Base-by-base conservation (phyloP, 2,113 vertebrate genomes). In the Pseudorectes ferrugineus region DNA sequence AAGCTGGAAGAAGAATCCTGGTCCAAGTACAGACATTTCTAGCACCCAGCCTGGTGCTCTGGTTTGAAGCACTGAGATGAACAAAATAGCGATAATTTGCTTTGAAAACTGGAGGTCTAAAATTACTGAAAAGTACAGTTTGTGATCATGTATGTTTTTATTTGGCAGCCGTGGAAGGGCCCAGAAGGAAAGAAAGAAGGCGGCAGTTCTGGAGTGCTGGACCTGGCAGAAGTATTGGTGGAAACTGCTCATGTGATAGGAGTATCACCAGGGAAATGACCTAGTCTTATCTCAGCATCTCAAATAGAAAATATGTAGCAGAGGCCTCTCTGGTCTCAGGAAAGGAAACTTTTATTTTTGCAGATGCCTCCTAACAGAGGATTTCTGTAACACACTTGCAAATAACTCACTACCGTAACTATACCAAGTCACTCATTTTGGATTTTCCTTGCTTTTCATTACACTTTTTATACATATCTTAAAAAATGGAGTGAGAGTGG, bases 211-310 rank as follows among this genome's bases (percentile, higher is more conserved):
- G 48, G 35, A 78, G 40, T 8, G 55, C 48, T 40, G 54, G 45
- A 68, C 23, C 17, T 63, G 71, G 58, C 45, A 66, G 65, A 85
- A 70, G 33, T 20, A 48, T 12, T 80, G 72, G 55, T 81, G 35
- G 59, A 85, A 94, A 76, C 33, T 11, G 26, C 46, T 65, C 42
- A 65, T 46, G 72, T 77, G 63, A 91, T 75, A 75, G n/a, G 42
- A 82, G 18, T 19, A 90, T 42, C 78, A 79, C n/a, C 45, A 88
- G 88, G 51, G 49, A 49, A 93, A 92, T 45, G 4, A 81, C 40
- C 36, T 65, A 51, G 23, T 58, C 74, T 95, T 95, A 92, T 72
- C 91, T 92, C 57, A 66, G 85, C 71, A 95, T 88, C 87, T 86
- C 57, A 48, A 82, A 61, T 0, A 91, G 68, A 59, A 95, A 92